Base-by-base conservation (phyloP, 2,113 vertebrate genomes). In the Tyrannus savana region DNA sequence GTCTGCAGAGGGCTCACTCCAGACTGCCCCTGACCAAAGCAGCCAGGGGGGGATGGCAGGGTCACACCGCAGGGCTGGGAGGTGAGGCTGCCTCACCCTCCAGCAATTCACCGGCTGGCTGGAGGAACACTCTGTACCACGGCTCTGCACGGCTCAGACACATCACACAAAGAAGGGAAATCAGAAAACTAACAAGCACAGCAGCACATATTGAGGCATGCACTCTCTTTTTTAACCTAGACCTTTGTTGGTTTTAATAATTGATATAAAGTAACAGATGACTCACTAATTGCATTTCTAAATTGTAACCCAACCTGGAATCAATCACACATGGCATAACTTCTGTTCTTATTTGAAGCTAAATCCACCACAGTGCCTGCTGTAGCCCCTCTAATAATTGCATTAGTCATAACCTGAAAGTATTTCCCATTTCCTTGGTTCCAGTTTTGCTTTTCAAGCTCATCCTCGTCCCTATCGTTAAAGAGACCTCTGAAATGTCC, bases 241-340 rank as follows among this genome's bases (percentile, higher is more conserved):
- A 81, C 93, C 90, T 90, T 39, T 90, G 86, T 41, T 84, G 95
- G 2, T 79, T 94, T 95, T 81, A 97, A 95, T 96, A 95, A 97
- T 89, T 92, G 84, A 96, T 96, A 92, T 30, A 84, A 87, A 96
- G 89, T 52, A 92, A 90, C 89, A 95, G 87, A 95, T 95, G 89
- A 95, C 66, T 96, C 94, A 92, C 84, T 95, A 95, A 96, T 94
- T 95, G 94, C 87, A 46, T 58, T 72, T 89, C 92, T 82, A 84
- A 89, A 91, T 46, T 84, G 89, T 89, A 95, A 95, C 74, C 71
- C 77, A 95, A 95, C 89, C 94, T 95, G 81, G 80, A 95, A 95
- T 97, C 93, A 94, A 95, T 96, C 87, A 79, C 81, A 94, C 66
- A 69, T 11, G n/a, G 69, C 91, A 64, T 50, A 95, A 95, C 67